A percentile compares a stretch with the other conserved stretches of the same genome.
These are phyloP conservation scores for Corythucha ciliata DNA, from an alignment of 2,888 invertebrate genomes.

Conservation along the genomic window DNA sequence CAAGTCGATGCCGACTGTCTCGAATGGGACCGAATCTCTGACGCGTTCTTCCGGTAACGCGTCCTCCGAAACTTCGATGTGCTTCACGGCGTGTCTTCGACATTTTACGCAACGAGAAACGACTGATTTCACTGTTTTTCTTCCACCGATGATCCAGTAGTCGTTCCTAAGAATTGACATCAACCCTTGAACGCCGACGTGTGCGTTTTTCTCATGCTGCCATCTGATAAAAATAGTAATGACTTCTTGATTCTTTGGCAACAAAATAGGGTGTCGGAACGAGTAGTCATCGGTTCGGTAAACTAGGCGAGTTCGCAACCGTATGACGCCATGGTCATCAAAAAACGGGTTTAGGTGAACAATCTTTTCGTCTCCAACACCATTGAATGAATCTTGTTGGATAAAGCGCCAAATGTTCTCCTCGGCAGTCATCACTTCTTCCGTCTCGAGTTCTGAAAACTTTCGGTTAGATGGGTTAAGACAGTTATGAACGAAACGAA, in stretches of 20 bases:
- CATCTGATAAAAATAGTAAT: constrained; percentile 28
- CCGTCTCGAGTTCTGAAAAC: neutral
- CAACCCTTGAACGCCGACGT: constrained; percentile 28
- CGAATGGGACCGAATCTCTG: constrained; percentile 20
- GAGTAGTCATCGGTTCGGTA: constrained; percentile 14
- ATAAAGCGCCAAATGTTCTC: neutral
- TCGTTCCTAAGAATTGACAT: constrained; percentile 26
- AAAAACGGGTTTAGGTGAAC: constrained; percentile 2
- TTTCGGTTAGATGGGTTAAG: neutral
- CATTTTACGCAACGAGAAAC: constrained; percentile 17
- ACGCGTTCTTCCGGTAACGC: constrained; percentile 21
- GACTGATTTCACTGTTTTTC: constrained; percentile 24
- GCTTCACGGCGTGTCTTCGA: constrained; percentile 7
- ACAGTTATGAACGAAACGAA: constrained; percentile 23
- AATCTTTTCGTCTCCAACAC: neutral
- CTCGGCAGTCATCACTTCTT: constrained; percentile 5
- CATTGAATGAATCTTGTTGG: neutral
- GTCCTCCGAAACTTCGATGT: constrained; percentile 2
- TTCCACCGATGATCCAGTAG: constrained; percentile 29
- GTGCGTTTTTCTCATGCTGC: constrained; percentile 21
- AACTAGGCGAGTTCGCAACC: constrained; percentile 17
- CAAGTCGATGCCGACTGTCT: constrained; percentile 4
- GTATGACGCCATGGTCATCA: constrained; percentile 26
- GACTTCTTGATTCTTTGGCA: constrained; percentile 34
- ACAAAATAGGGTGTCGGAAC: constrained; percentile 28